Evolutionary conservation across 2,888 invertebrate genomes (phyloP), one percentile per base, ranked within the genome.

Genomic region (Tryphoninae sp.): DNA sequence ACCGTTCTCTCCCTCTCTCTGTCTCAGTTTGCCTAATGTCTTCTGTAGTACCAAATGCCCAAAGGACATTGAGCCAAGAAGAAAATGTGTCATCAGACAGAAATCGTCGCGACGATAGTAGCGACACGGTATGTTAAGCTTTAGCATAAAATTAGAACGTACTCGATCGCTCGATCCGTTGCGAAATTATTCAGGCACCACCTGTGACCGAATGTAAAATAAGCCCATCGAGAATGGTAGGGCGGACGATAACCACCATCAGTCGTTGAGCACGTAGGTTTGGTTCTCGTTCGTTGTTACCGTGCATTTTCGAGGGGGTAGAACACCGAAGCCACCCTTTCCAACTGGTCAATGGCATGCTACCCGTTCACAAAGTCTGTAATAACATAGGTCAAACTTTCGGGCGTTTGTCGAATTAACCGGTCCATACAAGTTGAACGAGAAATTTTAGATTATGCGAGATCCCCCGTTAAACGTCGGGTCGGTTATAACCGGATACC

Each of bases 351-450:
- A 53, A 53, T 13, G 13, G 49, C 65, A 49, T 33, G 61, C 33
- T 16, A 55, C 64, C 53, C 26, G 72, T 73, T 65, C 42, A 23
- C 58, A n/a, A 76, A 75, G 68, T 81, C 59, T 45, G 67, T 68
- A 80, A 82, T 82, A 61, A 49, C 42, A 26, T 64, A 58, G 19
- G 51, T 65, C 53, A 42, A 78, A 79, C 64, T 82, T 83, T 68
- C 19, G 65, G 40, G 74, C 72, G 75, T 79, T 79, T 78, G 69
- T 51, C 79, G 81, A 67, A 77, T 83, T 82, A 82, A 77, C 71
- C 62, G 71, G 68, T 59, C 55, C 73, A 45, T 53, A 55, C 67
- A 58, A 40, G 61, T 58, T 64, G 45, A 55, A 49, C 75, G 45
- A 13, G 58, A 82, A 69, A 61, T 73, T 79, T 78, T 68, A 22